Conservation (phyloP, 2,888 invertebrate species). For the Cerceris ruficornis region DNA sequence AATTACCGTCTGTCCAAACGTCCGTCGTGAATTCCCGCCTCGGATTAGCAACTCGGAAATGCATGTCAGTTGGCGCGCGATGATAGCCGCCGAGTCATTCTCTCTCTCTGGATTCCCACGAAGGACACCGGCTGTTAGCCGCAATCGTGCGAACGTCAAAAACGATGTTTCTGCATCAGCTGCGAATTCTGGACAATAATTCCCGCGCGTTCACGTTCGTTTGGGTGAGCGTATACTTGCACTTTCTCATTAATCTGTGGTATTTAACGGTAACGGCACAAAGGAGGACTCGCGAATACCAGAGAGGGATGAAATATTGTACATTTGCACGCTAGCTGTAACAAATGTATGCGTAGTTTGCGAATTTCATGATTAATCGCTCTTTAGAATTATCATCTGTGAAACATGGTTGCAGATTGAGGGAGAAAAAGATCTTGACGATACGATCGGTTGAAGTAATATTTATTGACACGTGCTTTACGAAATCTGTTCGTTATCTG, state of each 20-base stretch:
- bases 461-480: no score
- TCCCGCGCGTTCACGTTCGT: slow-evolving; percentile 8
- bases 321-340: neutral
- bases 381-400: no score
- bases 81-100: slow-evolving; percentile 52
- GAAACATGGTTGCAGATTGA: no score
- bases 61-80: slow-evolving; percentile 47
- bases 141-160: slow-evolving; percentile 49
- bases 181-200: slow-evolving; percentile 39
- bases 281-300: neutral
- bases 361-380: neutral
- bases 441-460: no score
- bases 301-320: slow-evolving; percentile 3
- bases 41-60: slow-evolving; percentile 47
- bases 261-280: slow-evolving; percentile 7
- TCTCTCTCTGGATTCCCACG: slow-evolving; percentile 25
- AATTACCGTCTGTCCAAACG: slow-evolving; percentile 45
- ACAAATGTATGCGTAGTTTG: neutral
- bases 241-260: slow-evolving; percentile 13
- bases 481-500: no score
- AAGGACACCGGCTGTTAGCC: slow-evolving; percentile 40
- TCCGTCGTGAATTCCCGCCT: slow-evolving; percentile 28
- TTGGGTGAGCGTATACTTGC: neutral
- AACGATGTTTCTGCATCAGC: slow-evolving; percentile 43
- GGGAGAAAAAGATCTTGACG: no score